Base-by-base conservation (phyloP, 2,797 vertebrate species). In the Xenentodon cancila region DNA sequence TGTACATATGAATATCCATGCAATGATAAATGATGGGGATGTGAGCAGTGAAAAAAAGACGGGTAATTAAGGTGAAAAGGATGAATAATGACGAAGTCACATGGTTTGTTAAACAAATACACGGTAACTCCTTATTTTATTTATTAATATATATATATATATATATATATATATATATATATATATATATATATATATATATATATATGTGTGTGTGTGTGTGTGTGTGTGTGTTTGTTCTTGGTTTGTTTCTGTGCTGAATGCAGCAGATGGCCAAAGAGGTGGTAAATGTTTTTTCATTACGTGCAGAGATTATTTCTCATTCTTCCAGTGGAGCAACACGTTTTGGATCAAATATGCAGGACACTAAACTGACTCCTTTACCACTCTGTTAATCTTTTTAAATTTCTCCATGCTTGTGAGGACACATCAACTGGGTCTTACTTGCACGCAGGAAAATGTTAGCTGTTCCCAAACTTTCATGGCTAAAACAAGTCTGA, bases 51-150 rank as follows among this genome's bases (percentile, higher is more conserved):
- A 49, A 63, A 67, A 61, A 9, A 74, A 37, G 0, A 66, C 20
- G 61, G 53, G 19, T 25, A 48, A 76, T 69, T 65, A 70, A 42
- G 22, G 18, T 48, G 37, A 25, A 55, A 21, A 72, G 57, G 48
- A 51, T 69, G 17, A 22, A 51, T 16, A 16, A 60, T 52, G 27
- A 52, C 22, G 12, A 57, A 37, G 27, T 60, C 21, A 71, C 20
- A 30, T 49, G 48, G 40, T 30, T 12, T 43, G 20, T 56, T 25
- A 32, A 32, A 32, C 9, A 9, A 7, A 32, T 3, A 25, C 5
- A 32, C 30, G 7, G 30, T 32, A 3, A 32, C 30, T 32, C 6
- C 30, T 32, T 5, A 25, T 25, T 25, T 3, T 25, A 25, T 25
- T 3, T 25, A 25, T 25, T 3, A 3, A 25, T 25, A 25, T 25